These are phyloP conservation scores for Tauraco erythrolophus DNA, from an alignment of 2,113 vertebrate species.

Conservation along the genomic window DNA sequence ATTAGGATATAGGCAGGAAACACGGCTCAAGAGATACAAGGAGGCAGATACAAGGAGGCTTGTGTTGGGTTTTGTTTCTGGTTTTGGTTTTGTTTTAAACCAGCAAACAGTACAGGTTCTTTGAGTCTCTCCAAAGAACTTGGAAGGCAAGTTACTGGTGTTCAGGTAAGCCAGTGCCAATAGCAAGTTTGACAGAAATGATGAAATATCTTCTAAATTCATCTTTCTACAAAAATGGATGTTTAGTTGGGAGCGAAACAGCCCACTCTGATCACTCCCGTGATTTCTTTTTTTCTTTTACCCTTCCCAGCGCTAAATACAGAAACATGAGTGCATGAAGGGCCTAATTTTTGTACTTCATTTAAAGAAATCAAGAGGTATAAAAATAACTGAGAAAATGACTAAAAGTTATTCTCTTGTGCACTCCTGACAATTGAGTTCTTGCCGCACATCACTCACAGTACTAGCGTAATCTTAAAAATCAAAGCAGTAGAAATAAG, in stretches of 20 bases:
- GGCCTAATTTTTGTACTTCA: neutral
- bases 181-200: neutral
- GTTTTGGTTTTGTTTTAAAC: neutral
- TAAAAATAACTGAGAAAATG: neutral
- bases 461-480: neutral
- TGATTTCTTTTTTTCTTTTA: neutral
- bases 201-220: neutral
- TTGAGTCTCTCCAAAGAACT: neutral
- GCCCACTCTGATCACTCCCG: neutral
- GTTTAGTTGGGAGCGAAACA: neutral
- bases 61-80: neutral
- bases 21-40: neutral
- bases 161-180: neutral
- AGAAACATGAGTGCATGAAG: neutral
- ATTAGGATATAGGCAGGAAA: neutral
- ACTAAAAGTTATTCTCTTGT: neutral
- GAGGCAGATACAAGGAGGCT: neutral
- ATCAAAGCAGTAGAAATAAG: neutral
- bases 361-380: neutral
- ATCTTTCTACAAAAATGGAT: rapidly evolving
- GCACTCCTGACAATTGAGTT: neutral
- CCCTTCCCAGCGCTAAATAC: neutral
- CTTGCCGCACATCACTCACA: neutral
- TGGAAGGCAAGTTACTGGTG: neutral
- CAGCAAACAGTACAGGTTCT: neutral